Evolutionary conservation across 92 coral and sea anemone species (phyloP).

Genomic region (Palythoa grandiflora): DNA sequence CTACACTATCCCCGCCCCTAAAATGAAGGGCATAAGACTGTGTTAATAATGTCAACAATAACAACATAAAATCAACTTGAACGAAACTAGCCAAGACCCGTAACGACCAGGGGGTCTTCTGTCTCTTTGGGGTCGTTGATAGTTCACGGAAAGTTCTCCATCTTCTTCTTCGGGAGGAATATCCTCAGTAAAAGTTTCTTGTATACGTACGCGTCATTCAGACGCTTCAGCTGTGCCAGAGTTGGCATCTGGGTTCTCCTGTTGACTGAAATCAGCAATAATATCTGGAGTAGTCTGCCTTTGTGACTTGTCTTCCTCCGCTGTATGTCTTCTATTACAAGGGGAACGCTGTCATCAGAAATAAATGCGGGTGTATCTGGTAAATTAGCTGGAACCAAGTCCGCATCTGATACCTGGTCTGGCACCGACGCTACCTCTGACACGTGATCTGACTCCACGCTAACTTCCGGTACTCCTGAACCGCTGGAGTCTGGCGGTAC

Average conservation of each 20-base stretch:
- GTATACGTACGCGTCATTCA: background rate
- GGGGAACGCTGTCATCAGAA: constrained; percentile 1
- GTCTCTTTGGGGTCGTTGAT: constrained; percentile 1
- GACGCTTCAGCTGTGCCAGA: constrained; percentile 10
- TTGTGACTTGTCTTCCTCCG: background rate
- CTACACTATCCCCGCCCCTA: background rate
- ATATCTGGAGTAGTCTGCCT: constrained; percentile 15
- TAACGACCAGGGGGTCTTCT: constrained; percentile 16
- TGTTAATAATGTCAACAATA: background rate
- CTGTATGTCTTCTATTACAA: background rate
- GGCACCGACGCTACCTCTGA: background rate
- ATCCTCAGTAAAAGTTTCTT: background rate
- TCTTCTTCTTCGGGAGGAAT: background rate
- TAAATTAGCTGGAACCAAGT: constrained; percentile 1
- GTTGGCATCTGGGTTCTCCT: constrained; percentile 18
- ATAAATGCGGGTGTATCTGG: constrained; percentile 6
- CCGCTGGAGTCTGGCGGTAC: too few relatives aligned
- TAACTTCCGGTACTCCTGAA: too few relatives aligned
- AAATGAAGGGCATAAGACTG: background rate
- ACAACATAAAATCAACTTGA: background rate
- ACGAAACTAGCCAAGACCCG: constrained; percentile 2
- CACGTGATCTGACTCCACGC: background rate
- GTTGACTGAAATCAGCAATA: background rate
- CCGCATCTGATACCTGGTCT: constrained; percentile 1
- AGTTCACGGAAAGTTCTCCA: background rate